Evolutionary conservation across 2,113 vertebrate species (phyloP), one percentile per base, ranked within the genome.

Genomic region (Rynchops niger): DNA sequence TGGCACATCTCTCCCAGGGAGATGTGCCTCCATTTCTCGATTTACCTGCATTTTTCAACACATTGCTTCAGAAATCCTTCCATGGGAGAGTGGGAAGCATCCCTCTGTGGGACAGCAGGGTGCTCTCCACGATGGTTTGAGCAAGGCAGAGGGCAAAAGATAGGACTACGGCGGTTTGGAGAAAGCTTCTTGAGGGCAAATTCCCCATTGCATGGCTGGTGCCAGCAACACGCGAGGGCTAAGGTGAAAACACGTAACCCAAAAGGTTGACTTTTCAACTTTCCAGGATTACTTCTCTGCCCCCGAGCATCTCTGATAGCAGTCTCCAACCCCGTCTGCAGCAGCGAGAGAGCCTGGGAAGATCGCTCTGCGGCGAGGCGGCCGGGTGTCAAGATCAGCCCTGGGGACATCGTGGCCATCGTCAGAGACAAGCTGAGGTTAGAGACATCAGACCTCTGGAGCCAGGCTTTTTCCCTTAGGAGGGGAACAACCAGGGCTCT

Each of bases 31-130:
- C 2, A 0, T 70, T 71, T 66, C 78, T 85, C 21, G 15, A 3
- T 36, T 49, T 25, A 12, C 40, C 42, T 27, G 45, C 22, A 4
- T 0, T 1, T 38, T 78, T 43, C 34, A 5, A 17, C 20, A 27
- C 0, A 1, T 7, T 19, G 40, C 63, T n/a, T 4, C 19, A 17
- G 18, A 55, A 76, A 59, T 15, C 30, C 58, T 52, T 22, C 15
- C 42, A 27, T 0, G 3, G 71, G 30, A 55, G 14, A 55, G 71
- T 0, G 32, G 65, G 32, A 23, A n/a, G 11, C 30, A 47, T 15
- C 30, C 7, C 45, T 42, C 53, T 47, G 45, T 17, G 36, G 67
- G 62, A 49, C 36, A 67, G 56, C 23, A 30, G 83, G 71, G 42
- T 50, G 67, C 14, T 49, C 45, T 40, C 55, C 34, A 5, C 34